Evolutionary conservation across 2,888 invertebrate species (phyloP), one percentile per base, ranked within the genome.

Genomic region (Hymenopus coronatus): DNA sequence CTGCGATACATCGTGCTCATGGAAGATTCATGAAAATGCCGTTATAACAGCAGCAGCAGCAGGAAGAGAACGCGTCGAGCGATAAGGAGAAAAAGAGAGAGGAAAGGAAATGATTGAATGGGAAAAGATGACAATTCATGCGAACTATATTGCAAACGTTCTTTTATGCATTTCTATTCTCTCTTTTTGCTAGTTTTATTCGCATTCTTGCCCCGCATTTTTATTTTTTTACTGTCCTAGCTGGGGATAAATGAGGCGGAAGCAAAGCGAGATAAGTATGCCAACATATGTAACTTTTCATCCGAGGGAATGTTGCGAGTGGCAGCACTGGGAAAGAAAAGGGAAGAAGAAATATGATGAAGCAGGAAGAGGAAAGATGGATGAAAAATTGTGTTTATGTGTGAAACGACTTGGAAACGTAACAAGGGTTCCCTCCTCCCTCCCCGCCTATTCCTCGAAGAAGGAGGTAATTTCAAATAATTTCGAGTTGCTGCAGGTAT

Each of bases 1-100:
- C 54, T 70, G 54, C 54, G 54, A 70, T 70, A 70, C 54, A 70
- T 70, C 20, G 28, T 28, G 82, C 82, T 87, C 87, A 87, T 87
- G 82, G 82, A 87, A 82, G 82, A 87, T 87, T 87, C 87, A 87
- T 87, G 87, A 87, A 87, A 87, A 87, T 86, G 81, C 86, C 30
- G 54, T 70, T 70, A 70, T 70, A 70, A 70, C 54, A 70, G 15
- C 9, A 25, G 54, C 54, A 70, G 15, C 9, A 25, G 54, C 54
- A 70, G 54, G 54, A 70, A 81, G 70, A 70, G 81, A 70, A 28
- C 27, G 81, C 9, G 81, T 70, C 28, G 81, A 81, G 54, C 15
- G 54, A 86, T 20, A 30, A 28, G 86, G 81, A 87, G 40, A 20
- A 25, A 33, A 8, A 87, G 70, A 70, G 54, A 70, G 54, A 70